Percentiles rank a stretch among this genome's conserved stretches.
Conservation (phyloP, 2,888 invertebrate genomes). For the Drosophila infuscata region DNA sequence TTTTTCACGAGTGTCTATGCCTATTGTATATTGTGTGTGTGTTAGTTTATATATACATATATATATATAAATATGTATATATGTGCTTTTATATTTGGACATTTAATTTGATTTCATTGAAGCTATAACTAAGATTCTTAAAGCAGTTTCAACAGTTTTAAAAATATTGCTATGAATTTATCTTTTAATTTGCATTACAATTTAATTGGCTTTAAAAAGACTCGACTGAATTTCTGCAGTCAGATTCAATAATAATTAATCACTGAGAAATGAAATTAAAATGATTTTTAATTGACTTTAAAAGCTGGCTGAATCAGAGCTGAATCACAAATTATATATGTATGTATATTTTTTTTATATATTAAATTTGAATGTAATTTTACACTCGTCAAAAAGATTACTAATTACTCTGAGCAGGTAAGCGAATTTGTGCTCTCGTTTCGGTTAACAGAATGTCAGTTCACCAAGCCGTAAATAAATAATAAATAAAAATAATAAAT, state of each 20-base stretch:
- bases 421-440: constrained; percentile 6
- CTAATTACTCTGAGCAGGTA: constrained; percentile 8
- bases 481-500: background rate
- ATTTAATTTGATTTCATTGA: constrained; percentile 27
- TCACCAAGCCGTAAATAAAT: constrained; percentile 25
- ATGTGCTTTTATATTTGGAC: constrained; percentile 22
- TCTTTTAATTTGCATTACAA: background rate
- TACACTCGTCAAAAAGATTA: background rate
- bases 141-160: background rate
- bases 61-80: background rate
- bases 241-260: constrained; percentile 1
- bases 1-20: constrained; percentile 33
- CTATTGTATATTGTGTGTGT: background rate
- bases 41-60: background rate
- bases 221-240: background rate
- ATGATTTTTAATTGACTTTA: background rate
- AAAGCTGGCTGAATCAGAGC: background rate
- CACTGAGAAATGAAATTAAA: background rate
- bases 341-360: background rate
- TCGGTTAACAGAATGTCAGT: constrained; percentile 52
- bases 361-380: background rate
- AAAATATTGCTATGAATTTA: background rate
- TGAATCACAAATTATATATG: background rate
- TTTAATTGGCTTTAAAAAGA: background rate
- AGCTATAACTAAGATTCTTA: background rate